A percentile compares a stretch with the other conserved stretches of the same genome.
These are phyloP conservation scores for Bradypus variegatus DNA, from an alignment of 2,797 vertebrate species.

Conservation along the genomic window DNA sequence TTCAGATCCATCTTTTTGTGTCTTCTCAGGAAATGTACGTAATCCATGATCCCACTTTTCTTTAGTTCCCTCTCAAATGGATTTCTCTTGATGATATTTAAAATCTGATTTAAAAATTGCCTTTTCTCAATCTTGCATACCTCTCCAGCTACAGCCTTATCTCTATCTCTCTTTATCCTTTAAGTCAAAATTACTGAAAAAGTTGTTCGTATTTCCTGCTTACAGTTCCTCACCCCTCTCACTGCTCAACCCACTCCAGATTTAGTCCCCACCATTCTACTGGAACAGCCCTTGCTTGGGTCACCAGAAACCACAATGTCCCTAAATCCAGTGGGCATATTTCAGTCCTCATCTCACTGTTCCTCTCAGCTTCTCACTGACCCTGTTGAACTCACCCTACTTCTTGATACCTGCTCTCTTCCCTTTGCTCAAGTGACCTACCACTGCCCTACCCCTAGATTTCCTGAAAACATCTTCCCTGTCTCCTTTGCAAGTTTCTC, in stretches of 20 bases:
- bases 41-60: not conserved
- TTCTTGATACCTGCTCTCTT: not conserved
- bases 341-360: not conserved
- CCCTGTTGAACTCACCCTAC: not conserved
- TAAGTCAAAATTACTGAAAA: constrained; percentile 17
- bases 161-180: not conserved
- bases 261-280: not conserved
- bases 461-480: not conserved
- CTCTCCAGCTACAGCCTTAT: not conserved
- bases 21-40: not conserved
- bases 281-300: not conserved
- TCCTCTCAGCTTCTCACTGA: not conserved
- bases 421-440: not conserved
- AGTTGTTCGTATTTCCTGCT: not conserved
- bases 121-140: not conserved
- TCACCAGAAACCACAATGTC: not conserved
- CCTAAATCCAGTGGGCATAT: not conserved
- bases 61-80: not conserved
- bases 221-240: not conserved
- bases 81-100: not conserved
- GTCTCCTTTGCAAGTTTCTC: not conserved
- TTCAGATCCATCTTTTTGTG: constrained; percentile 21
- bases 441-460: not conserved
- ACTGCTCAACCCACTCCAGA: not conserved
- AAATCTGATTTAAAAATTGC: not conserved